These are phyloP conservation scores for Neoniphon sammara DNA, from an alignment of 2,797 vertebrate species.

Conservation along the genomic window DNA sequence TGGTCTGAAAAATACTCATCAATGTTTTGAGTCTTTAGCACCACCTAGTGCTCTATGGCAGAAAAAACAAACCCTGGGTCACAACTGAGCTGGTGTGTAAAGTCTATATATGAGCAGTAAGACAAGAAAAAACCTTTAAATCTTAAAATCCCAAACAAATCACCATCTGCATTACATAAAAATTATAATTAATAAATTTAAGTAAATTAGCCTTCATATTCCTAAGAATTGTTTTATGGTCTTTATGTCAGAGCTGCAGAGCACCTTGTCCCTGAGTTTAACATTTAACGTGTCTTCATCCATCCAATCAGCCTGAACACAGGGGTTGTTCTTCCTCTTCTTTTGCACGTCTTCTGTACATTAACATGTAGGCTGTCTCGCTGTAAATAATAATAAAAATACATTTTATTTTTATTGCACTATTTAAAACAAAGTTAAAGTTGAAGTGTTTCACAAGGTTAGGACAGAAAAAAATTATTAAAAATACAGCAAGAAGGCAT, in stretches of 20 bases:
- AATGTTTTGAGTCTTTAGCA: conserved; percentile 40
- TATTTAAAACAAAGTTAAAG: background rate
- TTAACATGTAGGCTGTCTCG: conserved; percentile 78
- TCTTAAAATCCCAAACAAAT: background rate
- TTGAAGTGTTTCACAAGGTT: background rate
- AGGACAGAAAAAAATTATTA: background rate
- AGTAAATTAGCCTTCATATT: background rate
- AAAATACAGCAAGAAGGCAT: background rate
- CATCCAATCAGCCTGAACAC: conserved; percentile 44
- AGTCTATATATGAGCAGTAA: background rate
- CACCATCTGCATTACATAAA: background rate
- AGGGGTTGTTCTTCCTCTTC: conserved; percentile 22
- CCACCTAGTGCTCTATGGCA: conserved; percentile 63
- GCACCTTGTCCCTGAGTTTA: background rate
- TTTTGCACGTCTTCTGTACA: conserved; percentile 72
- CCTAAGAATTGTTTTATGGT: background rate
- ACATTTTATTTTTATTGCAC: too few species aligned
- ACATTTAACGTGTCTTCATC: background rate
- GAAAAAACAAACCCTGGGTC: conserved; percentile 4
- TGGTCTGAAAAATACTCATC: conserved; percentile 56
- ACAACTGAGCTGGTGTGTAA: background rate
- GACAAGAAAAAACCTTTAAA: background rate
- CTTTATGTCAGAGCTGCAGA: background rate
- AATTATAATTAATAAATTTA: conserved; percentile 5
- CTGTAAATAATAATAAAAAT: conserved; percentile 34